Conservation (phyloP, 2,797 vertebrate species). For the Helarctos malayanus region DNA sequence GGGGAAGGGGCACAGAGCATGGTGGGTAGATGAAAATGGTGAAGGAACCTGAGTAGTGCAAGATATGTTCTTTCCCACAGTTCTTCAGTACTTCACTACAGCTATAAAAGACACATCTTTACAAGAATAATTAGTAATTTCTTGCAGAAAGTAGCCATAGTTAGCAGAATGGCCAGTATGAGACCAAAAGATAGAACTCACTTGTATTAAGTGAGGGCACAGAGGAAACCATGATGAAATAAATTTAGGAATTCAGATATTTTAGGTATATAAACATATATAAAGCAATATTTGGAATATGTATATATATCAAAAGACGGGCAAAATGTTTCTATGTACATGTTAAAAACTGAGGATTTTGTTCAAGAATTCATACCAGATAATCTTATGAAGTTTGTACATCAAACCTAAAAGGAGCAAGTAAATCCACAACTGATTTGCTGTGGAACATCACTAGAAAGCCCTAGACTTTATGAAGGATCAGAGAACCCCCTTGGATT, state of each 20-base stretch:
- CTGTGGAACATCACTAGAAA: neutral
- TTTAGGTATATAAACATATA: neutral
- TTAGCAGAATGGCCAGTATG: neutral
- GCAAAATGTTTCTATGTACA: neutral
- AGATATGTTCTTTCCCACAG: neutral
- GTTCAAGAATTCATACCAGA: neutral
- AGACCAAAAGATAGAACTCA: neutral
- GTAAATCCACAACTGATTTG: neutral
- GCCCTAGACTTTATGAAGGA: neutral
- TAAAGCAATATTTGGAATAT: neutral
- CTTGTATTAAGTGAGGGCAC: neutral
- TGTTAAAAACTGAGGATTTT: neutral
- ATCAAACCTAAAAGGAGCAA: neutral
- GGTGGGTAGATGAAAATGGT: neutral
- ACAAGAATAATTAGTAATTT: neutral
- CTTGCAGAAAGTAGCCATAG: neutral
- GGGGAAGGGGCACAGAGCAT: neutral
- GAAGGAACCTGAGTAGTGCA: neutral
- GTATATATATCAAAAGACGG: neutral
- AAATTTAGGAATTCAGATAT: neutral
- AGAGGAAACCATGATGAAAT: neutral
- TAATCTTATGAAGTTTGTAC: neutral
- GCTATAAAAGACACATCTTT: neutral
- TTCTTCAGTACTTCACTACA: neutral
- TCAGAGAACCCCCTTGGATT: neutral